Conservation (phyloP, 1,140 invertebrate species). For the Drosophila virilis region DNA sequence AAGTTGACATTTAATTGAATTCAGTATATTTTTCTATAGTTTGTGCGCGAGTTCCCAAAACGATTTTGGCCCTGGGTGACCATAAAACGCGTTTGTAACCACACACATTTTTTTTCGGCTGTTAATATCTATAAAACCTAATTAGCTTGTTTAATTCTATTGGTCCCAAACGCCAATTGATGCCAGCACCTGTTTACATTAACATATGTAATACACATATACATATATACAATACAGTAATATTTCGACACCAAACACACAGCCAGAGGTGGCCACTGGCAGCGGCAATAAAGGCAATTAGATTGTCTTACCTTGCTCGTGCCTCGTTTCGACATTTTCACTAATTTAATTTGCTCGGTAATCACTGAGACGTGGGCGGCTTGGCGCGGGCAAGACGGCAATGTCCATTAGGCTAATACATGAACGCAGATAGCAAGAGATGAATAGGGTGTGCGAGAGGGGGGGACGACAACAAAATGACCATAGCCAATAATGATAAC, state of each 20-base stretch:
- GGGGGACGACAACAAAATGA: slow-evolving; percentile 41
- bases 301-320: slow-evolving; percentile 63
- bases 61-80: slow-evolving; percentile 20
- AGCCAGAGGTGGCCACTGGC: slow-evolving; percentile 9
- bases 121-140: slow-evolving; percentile 59
- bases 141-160: slow-evolving; percentile 72
- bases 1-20: background rate
- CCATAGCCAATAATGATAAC: slow-evolving; percentile 76
- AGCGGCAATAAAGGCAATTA: slow-evolving; percentile 52
- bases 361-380: slow-evolving; percentile 51
- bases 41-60: background rate
- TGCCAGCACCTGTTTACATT: slow-evolving; percentile 39
- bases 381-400: slow-evolving; percentile 24
- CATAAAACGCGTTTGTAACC: slow-evolving; percentile 26
- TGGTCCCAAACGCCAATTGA: slow-evolving; percentile 40
- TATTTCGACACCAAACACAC: slow-evolving; percentile 8
- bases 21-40: background rate
- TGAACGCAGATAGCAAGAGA: slow-evolving; percentile 18
- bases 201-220: slow-evolving; percentile 5
- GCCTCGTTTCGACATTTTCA: slow-evolving; percentile 65
- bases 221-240: slow-evolving; percentile 4
- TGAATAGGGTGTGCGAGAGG: background rate
- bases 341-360: slow-evolving; percentile 78
- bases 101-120: slow-evolving; percentile 25
- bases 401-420: slow-evolving; percentile 60